phyloP scores from a whole-genome alignment of 2,797 vertebrate species.

The Lepilemur septentrionalis region DNA sequence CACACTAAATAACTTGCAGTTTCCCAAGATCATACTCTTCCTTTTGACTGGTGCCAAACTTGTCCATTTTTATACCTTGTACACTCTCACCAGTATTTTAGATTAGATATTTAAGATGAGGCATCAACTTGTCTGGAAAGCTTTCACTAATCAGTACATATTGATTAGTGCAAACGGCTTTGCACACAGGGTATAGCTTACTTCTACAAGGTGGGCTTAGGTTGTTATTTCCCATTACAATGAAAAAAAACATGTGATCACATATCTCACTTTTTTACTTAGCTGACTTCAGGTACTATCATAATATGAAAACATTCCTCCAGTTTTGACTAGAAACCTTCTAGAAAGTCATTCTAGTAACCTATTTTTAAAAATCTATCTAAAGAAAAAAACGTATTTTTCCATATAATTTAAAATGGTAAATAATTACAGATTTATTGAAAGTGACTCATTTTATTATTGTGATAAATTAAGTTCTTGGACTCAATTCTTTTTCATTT shows the following conservation, averaged over 20 bases:
- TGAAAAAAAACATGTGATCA: not conserved
- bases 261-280: not conserved
- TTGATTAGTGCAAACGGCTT: not conserved
- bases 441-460: not conserved
- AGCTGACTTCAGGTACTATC: not conserved
- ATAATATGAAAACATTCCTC: not conserved
- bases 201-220: not conserved
- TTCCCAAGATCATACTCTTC: not conserved
- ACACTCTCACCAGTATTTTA: not conserved
- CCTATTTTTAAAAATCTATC: not conserved
- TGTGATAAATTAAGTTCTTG: not conserved
- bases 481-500: not conserved
- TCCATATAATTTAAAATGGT: not conserved
- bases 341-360: not conserved
- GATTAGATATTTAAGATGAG: not conserved
- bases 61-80: not conserved
- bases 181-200: not conserved
- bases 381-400: not conserved
- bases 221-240: not conserved
- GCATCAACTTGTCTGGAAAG: not conserved
- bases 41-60: not conserved
- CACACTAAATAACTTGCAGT: not conserved
- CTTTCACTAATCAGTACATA: not conserved
- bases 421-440: conserved; percentile 6
- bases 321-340: not conserved